Evolutionary conservation across 2,888 invertebrate species (phyloP), one percentile per base, ranked within the genome.

Genomic region (Acholoe squamosa): DNA sequence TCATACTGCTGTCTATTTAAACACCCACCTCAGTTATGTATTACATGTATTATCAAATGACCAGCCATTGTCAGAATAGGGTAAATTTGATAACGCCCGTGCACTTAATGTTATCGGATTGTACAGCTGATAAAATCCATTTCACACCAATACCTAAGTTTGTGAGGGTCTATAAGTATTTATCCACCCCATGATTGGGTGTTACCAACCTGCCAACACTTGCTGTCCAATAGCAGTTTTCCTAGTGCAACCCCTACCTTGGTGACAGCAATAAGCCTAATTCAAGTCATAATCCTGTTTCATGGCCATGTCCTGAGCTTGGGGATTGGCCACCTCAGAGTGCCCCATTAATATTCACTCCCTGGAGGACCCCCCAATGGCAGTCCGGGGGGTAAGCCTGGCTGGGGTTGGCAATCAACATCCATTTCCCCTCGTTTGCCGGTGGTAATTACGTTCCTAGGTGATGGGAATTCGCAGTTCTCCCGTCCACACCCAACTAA

Each of bases 241-340:
- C 43, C 19, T 54, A 54, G 19, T 54, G 12, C 54, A 54, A 19
- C 54, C 54, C 54, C 54, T 54, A 7, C 61, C 61, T 19, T 7
- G 61, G 19, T 61, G n/a, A 1, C 61, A 61, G 22, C 19, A 3
- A 61, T 61, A 61, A 10, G 43, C 5, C 43, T 43, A 43, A 43
- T 43, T 43, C 10, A 43, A 61, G 61, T 61, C 61, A 61, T 71
- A 71, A 71, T 71, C 71, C 31, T n/a, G 71, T 28, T 71, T 71
- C 25, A 1, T 71, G 3, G 28, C 28, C n/a, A 71, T 1, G 71
- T 3, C 0, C 71, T 25, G 7, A n/a, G 25, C 71, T 25, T 71
- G 22, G 3, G 19, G 71, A 71, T 71, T 71, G 71, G 71, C 71
- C 31, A 71, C 31, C n/a, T 25, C 28, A 5, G 71, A 28, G 25